Base-by-base conservation (phyloP, 1,140 invertebrate genomes). In the Sminthurides bifidus region DNA sequence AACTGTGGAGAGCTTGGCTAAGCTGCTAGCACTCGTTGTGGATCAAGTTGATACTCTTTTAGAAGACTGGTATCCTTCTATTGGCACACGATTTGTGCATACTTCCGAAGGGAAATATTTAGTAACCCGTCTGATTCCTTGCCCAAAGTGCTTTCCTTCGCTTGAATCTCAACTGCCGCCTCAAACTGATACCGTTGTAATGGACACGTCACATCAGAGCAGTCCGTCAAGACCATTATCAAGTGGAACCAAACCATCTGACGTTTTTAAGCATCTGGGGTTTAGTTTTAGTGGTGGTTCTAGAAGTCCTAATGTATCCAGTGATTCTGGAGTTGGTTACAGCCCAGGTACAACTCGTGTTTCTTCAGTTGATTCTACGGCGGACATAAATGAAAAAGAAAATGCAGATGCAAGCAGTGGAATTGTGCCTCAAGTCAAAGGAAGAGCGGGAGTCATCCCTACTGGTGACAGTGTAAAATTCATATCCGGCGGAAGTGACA, bases 1-100 rank as follows among this genome's bases (percentile, higher is more conserved):
- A 41, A 82, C 78, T 55, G 77, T 81, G 37, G 83, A 84, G 72
- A 81, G 80, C 60, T 79, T 89, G 52, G 82, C 92, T 0, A 87
- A 91, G 67, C 69, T 98, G 15, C 68, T 98, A 41, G 86, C 92
- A 0, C 71, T 94, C 17, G 80, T 91, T n/a, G 89, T 96, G 0
- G 92, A 96, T 70, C 92, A 97, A 68, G 89, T 98, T 64, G 95
- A 99, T 70, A 84, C 92, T 48, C 72, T 99, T 23, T 72, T 98
- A 0, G 95, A 98, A 71, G 95, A 98, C 71, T 98, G 95, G 94
- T 97, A 94, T 74, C 92, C 92, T 0, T 89, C 89, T 0, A 73
- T 93, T 41, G 85, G 94, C 5, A 97, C 93, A 1, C 77, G 94
- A 40, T 98, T 98, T 73, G 90, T 93, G 1, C 95, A 98, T 68